Conservation (phyloP, 2,113 vertebrate genomes). For the Daphoenositta chrysoptera region DNA sequence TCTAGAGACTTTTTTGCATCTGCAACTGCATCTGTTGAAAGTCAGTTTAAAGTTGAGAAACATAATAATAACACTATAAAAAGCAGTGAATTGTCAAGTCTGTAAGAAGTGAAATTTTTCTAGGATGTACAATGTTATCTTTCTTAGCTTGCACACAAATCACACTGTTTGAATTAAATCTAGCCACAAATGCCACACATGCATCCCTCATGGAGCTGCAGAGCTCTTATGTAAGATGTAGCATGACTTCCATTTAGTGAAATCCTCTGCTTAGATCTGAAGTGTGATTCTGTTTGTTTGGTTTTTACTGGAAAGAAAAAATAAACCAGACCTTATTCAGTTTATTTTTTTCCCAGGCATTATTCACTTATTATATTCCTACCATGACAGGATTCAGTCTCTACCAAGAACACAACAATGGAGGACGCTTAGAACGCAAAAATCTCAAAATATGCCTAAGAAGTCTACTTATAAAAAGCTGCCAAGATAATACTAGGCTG, state of each 20-base stretch:
- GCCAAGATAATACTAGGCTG: neutral
- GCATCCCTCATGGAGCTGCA: neutral
- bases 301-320: neutral
- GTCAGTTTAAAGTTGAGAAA: neutral
- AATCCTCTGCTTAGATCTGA: neutral
- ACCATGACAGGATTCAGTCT: neutral
- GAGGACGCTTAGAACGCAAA: neutral
- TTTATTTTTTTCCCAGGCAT: neutral
- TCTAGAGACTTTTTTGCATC: constrained; percentile 88
- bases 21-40: constrained; percentile 81
- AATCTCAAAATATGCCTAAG: neutral
- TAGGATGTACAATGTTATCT: neutral
- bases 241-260: neutral
- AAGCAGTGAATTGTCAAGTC: neutral
- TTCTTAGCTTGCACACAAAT: neutral
- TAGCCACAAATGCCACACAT: neutral
- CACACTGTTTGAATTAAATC: neutral
- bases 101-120: neutral
- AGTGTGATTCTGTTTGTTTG: neutral
- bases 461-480: neutral
- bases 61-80: neutral
- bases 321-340: neutral
- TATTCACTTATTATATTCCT: neutral
- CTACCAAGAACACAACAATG: neutral
- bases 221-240: neutral